Conservation (phyloP, 2,797 vertebrate genomes). For the Mallotus villosus region DNA sequence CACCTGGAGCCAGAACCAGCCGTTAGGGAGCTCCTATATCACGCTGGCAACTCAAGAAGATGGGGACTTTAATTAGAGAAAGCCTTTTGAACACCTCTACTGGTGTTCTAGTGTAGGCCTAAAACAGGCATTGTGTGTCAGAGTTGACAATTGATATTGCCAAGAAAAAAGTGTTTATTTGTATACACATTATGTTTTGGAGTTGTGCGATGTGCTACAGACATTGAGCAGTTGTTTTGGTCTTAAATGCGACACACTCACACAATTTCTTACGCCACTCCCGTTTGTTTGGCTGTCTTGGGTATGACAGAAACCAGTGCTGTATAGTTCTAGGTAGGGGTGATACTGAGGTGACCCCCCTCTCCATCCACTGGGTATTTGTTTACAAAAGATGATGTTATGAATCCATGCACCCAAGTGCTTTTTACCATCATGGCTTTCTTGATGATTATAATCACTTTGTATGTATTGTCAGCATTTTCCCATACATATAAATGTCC, state of each 20-base stretch:
- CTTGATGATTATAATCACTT: not conserved
- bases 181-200: too few species aligned
- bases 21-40: not conserved
- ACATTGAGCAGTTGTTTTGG: too few species aligned
- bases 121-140: too few species aligned
- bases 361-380: conserved; percentile 1
- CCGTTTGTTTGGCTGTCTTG: not conserved
- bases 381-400: not conserved
- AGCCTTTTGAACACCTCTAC: too few species aligned
- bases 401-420: conserved; percentile 6
- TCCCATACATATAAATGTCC: not conserved
- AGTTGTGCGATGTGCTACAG: too few species aligned
- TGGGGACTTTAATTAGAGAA: too few species aligned
- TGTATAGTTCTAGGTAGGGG: conserved; percentile 1
- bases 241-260: not conserved
- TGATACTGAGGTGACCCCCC: conserved; percentile 38
- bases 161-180: too few species aligned
- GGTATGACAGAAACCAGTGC: conserved; percentile 31
- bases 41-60: not conserved
- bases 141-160: too few species aligned
- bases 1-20: too few species aligned
- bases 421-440: not conserved
- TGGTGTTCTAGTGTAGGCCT: too few species aligned
- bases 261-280: conserved; percentile 19
- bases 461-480: not conserved